Evolutionary conservation across 1,140 invertebrate species (phyloP).

Genomic region (Melitaea cinxia): DNA sequence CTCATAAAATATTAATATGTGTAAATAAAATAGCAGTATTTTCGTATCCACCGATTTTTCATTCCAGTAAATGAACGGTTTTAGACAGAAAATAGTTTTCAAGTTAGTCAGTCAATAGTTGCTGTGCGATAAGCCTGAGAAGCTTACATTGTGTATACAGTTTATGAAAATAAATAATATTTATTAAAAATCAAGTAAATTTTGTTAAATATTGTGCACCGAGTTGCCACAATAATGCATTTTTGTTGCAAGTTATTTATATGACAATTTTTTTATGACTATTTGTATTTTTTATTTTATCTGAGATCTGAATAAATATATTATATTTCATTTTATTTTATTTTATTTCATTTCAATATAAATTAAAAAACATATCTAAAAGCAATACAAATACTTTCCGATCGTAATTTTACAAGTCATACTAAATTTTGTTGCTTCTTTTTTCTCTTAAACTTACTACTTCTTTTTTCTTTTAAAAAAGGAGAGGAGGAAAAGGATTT

Average conservation of each 20-base stretch:
- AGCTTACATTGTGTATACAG: slow-evolving; percentile 40
- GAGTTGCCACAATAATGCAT: slow-evolving; percentile 61
- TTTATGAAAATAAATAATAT: slow-evolving; percentile 13
- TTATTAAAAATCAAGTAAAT: slow-evolving; percentile 24
- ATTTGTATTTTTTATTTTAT: slow-evolving; percentile 49
- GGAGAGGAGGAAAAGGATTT: no score
- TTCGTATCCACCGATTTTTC: slow-evolving; percentile 70
- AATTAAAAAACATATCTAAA: not conserved
- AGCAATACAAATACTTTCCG: no score
- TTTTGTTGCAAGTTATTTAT: slow-evolving; percentile 58
- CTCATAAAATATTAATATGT: not conserved
- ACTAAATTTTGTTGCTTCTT: no score
- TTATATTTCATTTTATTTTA: slow-evolving; percentile 48
- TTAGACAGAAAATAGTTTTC: not conserved
- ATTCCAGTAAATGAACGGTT: slow-evolving; percentile 55
- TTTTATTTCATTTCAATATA: slow-evolving; percentile 10
- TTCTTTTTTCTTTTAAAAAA: no score
- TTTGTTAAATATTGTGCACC: slow-evolving; percentile 41
- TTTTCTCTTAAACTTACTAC: no score
- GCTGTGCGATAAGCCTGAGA: slow-evolving; percentile 60
- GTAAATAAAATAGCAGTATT: slow-evolving; percentile 50
- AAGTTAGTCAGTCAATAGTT: slow-evolving; percentile 35
- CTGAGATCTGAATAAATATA: slow-evolving; percentile 64
- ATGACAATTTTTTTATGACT: slow-evolving; percentile 44
- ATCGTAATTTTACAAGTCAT: no score